These are phyloP conservation scores for Lanistes nyassanus DNA, from an alignment of 1,140 invertebrate genomes.

Conservation along the genomic window DNA sequence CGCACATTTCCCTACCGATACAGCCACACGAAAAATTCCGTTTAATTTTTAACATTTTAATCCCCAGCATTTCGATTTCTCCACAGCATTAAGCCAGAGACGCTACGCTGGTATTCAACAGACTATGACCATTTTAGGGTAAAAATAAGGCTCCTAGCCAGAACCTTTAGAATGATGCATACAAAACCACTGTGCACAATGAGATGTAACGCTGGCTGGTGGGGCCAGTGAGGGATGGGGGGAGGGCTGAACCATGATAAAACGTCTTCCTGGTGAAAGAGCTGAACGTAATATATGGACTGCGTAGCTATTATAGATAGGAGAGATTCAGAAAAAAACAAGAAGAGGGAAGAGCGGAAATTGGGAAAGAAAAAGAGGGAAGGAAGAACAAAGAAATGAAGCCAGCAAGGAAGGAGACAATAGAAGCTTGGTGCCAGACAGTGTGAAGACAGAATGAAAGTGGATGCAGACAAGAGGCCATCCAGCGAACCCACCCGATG, in stretches of 20 bases:
- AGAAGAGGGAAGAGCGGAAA: constrained; percentile 6
- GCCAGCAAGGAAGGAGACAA: background rate
- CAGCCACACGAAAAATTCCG: background rate
- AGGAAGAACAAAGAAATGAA: background rate
- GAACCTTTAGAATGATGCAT: background rate
- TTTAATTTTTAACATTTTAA: background rate
- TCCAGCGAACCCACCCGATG: background rate
- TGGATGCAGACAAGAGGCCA: background rate
- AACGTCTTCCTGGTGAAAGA: background rate
- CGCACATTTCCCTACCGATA: background rate
- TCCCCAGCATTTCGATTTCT: no score
- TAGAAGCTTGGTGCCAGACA: background rate
- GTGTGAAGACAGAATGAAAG: background rate
- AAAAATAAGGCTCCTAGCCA: background rate
- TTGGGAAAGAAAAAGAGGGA: background rate
- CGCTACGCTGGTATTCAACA: no score
- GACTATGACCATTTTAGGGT: no score
- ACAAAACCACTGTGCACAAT: background rate
- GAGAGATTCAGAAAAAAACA: background rate
- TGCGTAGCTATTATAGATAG: background rate
- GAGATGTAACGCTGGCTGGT: background rate
- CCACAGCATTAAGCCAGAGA: no score
- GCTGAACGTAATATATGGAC: background rate
- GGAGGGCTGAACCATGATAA: background rate
- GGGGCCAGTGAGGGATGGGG: background rate